Base-by-base conservation (phyloP, 2,797 vertebrate species). In the Ficedula albicollis region DNA sequence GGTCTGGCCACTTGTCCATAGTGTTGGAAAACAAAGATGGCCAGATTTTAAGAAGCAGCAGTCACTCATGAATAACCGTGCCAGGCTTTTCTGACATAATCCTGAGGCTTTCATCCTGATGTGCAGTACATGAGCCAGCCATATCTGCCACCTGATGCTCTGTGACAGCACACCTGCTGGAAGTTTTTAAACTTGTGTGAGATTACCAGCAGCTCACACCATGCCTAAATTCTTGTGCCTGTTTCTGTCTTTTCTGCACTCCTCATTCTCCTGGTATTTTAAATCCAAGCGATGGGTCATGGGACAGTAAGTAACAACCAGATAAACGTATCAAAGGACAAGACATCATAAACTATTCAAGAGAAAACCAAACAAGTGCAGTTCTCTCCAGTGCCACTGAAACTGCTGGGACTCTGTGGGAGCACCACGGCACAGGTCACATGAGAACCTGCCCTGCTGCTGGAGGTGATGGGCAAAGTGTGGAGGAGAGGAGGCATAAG, bases 151-250 rank as follows among this genome's bases (percentile, higher is more conserved):
- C 20, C 30, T 54, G n/a, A 44, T 66, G 70, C 34, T 69, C 34
- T 46, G 21, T 0, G 0, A 62, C 41, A 84, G 7, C 0, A 2
- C 1, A 0, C 9, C 18, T 48, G 55, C n/a, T 46, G 1, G 23
- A 69, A n/a, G 17, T 2, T 49, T 75, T 51, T 23, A 16, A 58
- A 44, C 19, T 34, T 48, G 11, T 27, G 22, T 44, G 55, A 82
- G 49, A 64, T 60, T 48, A 48, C 73, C 62, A 68, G 41, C 74
- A 90, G 25, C 54, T 36, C 30, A 22, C 51, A 46, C 7, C 30
- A 32, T 21, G 26, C 25, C 10, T 72, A 58, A 72, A 54, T 49
- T 68, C 64, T 54, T 67, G 26, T 16, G 16, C 32, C 26, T 4
- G 0, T 70, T 93, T 81, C 39, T 67, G 20, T 73, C 36, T 79